phyloP scores from a whole-genome alignment of 2,888 invertebrate species.

The Cryptocephalus primarius region DNA sequence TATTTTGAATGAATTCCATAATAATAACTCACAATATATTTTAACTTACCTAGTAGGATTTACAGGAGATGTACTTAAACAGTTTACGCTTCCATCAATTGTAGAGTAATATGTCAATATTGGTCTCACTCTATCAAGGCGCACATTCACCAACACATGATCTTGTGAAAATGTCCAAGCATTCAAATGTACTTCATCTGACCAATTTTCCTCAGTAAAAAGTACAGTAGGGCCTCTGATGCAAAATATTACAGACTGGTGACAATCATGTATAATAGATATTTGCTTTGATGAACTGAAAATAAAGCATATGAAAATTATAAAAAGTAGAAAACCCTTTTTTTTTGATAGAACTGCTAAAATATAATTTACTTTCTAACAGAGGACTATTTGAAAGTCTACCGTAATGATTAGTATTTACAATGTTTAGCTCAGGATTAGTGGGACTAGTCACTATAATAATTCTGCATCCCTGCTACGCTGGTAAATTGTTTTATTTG shows the following conservation, averaged over 20 bases:
- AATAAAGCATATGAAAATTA: neutral
- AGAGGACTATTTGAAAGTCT: no score
- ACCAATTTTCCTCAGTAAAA: conserved; percentile 19
- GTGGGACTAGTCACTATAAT: no score
- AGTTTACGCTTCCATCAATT: conserved; percentile 54
- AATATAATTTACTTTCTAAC: no score
- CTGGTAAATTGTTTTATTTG: neutral
- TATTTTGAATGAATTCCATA: no score
- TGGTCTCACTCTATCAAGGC: conserved; percentile 29
- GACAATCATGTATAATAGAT: conserved; percentile 37
- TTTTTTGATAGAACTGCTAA: no score
- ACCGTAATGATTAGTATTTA: no score
- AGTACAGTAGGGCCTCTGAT: conserved; percentile 39
- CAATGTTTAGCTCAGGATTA: no score
- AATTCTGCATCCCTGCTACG: neutral
- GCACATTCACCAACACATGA: conserved; percentile 44
- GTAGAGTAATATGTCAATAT: conserved; percentile 41
- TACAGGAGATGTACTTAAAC: conserved; percentile 51
- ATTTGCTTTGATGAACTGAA: conserved; percentile 15
- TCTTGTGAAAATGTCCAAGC: conserved; percentile 55
- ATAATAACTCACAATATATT: no score
- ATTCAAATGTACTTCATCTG: conserved; percentile 26
- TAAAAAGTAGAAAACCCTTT: no score
- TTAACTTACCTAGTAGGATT: conserved; percentile 52
- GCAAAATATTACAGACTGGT: conserved; percentile 49